Base-by-base conservation (phyloP, 2,113 vertebrate genomes). In the Antigone vipio region DNA sequence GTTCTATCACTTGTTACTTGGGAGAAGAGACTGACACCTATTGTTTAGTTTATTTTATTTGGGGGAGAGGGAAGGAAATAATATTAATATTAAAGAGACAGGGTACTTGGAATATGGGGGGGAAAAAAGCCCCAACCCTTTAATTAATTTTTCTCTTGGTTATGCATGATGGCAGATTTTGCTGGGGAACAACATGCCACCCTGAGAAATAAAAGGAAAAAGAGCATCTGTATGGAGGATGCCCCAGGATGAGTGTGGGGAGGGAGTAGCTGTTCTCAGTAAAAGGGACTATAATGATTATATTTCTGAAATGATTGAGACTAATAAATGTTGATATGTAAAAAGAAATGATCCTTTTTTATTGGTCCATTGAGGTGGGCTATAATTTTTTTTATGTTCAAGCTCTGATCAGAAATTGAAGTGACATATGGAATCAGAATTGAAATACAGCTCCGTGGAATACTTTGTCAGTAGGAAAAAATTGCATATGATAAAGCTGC, bases 381-480 rank as follows among this genome's bases (percentile, higher is more conserved):
- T 96, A 60, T 92, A 78, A 97, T 95, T 96, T 92, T 92, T 91
- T 91, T 95, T 89, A 92, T 85, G 56, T 84, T 89, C 53, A 76
- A 91, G 66, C 91, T 95, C 92, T 97, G 97, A 97, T 97, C 92
- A 92, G 97, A 95, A 94, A 93, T 85, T 44, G 91, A 95, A 96
- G 96, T 77, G 97, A 95, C 97, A 96, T 96, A 95, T 96, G 97
- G 97, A 90, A 95, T 90, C 45, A 47, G 92, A 96, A 95, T 91
- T 95, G 97, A 97, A 97, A 94, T 96, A 88, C 76, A 95, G 93
- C 85, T 76, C 94, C 1, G 3, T 83, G 93, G 95, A 97, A 95
- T 94, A 92, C 79, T 97, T 92, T 96, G 89, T 96, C 97, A 93
- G 96, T 89, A 91, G 27, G 49, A 85, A 87, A 96, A 95, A 91